Base-by-base conservation (phyloP, 2,888 invertebrate genomes). In the Aspidiotus rigidus region DNA sequence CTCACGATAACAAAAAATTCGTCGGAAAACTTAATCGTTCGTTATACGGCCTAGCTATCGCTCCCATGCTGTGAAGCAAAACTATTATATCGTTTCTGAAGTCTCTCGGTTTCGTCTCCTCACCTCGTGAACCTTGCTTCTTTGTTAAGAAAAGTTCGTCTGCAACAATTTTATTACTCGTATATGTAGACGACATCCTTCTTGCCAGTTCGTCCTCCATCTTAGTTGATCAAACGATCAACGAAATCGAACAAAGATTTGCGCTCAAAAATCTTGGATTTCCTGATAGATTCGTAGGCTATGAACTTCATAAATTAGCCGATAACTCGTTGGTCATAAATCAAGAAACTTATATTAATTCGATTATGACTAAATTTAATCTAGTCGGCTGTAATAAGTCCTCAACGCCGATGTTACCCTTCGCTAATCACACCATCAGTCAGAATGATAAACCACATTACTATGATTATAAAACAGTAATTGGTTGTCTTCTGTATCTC, bases 401-500 rank as follows among this genome's bases (percentile, higher is more conserved):
- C 49, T 11, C 9, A 8, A 44, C 49, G 8, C 49, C 49, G 11
- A 44, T 44, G 49, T 8, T 44, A 10, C 49, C 49, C 49, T 10
- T 44, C 11, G 11, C 49, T 44, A 44, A 44, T 44, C 49, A 44
- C 11, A 44, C 8, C 8, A 44, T 44, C 8, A 8, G 8, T 10
- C 49, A 8, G 8, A 8, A 44, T 11, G 15, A 56, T 8, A 10
- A 8, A 8, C 11, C 9, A 56, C 9, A 16, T 40, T 7, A 15
- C 11, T 60, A 39, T 40, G 7, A 28, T 60, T 60, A 60, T 40
- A 60, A 60, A 60, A 28, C 28, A 13, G 60, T 54, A 6, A 16
- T 64, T 40, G 64, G 64, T 10, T 40, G 54, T 3, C 9, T 64
- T 7, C 28, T 64, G 54, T 64, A 54, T 17, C n/a, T 64, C 17